Evolutionary conservation across 37 sponge, comb jelly and placozoan genomes (phyloP), one percentile per base, ranked within the genome.

Genomic region (Cliona cf. orientalis): DNA sequence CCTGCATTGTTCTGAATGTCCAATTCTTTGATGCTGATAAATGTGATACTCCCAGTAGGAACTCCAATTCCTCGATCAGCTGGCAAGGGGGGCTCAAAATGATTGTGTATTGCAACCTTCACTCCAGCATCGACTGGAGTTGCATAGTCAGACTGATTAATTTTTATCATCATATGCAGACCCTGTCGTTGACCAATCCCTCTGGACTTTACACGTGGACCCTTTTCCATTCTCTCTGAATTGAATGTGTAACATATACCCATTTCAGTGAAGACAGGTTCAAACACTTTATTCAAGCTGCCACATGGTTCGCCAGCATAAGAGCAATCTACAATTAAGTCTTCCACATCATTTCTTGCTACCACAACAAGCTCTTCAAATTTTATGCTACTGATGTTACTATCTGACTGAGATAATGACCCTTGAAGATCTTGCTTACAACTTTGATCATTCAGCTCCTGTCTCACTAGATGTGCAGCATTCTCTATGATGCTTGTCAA

Each of bases 201-300:
- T 4, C 17, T 40, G 11, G 43, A n/a, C 2, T 3, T 58, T 9
- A 5, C 1, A 2, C 4, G 2, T 77, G 64, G 39, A 62, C n/a
- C n/a, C n/a, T 42, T 32, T n/a, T 34, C 64, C 1, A 25, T 19
- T 4, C 21, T 21, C 6, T 5, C 39, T 21, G 7, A 7, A 23
- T 82, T 82, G 59, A 82, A 82, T 26, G 83, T 73, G 25, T 73
- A 82, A 53, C 83, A 82, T 2, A 40, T 9, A 2, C 83, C 83
- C 17, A 59, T 34, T 7, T 19, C 19, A 1, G 74, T 72, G 26
- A 82, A 36, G 29, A 40, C 26, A 2, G 60, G 62, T 2, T 22
- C 29, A 59, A 75, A 75, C 23, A 39, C 28, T 9, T 37, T 25
- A 4, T 5, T 73, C 1, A 75, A 39, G 26, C 23, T 60, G n/a